Conservation (phyloP, 2,797 vertebrate genomes). For the Florisuga fusca region DNA sequence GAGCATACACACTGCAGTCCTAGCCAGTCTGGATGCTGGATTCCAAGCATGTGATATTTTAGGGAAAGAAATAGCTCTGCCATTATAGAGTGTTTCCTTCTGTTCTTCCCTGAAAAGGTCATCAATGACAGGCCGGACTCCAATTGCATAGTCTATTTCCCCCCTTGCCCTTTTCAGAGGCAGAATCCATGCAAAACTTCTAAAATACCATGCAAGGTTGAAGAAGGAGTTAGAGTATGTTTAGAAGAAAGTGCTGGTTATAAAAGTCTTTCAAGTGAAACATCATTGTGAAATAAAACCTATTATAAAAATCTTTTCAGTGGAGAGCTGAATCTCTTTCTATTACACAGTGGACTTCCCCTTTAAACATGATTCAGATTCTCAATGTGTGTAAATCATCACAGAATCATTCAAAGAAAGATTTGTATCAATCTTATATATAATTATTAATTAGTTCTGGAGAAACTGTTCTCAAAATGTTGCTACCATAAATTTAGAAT, state of each 20-base stretch:
- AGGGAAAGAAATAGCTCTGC: constrained; percentile 42
- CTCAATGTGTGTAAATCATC: background rate
- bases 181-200: constrained; percentile 52
- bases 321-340: background rate
- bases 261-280: constrained; percentile 32
- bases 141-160: constrained; percentile 32
- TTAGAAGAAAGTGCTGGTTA: constrained; percentile 23
- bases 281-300: constrained; percentile 26
- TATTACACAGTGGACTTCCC: background rate
- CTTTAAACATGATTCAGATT: background rate
- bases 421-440: background rate
- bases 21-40: background rate
- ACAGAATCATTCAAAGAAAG: background rate
- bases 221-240: constrained; percentile 33
- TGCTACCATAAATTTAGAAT: background rate
- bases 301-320: background rate
- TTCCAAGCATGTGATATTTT: constrained; percentile 17
- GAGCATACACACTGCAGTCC: background rate
- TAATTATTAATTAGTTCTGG: background rate
- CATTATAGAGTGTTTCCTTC: constrained; percentile 58
- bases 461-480: background rate
- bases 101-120: constrained; percentile 69
- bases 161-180: constrained; percentile 61
- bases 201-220: constrained; percentile 50
- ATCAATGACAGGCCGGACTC: constrained; percentile 48